Evolutionary conservation across 2,797 vertebrate species (phyloP), one percentile per base, ranked within the genome.

Genomic region (Gastrophryne carolinensis): DNA sequence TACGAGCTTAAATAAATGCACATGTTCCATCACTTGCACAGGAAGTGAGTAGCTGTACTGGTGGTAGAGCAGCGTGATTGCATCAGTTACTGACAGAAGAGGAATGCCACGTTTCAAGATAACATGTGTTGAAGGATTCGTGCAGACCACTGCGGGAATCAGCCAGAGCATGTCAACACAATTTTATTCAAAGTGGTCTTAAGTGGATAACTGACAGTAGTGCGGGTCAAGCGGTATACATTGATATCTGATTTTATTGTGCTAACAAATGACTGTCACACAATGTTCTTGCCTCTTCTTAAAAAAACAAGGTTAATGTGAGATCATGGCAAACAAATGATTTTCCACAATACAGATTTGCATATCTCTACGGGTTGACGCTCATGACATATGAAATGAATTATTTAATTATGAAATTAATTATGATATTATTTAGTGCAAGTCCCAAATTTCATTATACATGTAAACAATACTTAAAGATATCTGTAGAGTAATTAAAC

Each of bases 41-140:
- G 61, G 50, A 35, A 66, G 39, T 13, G 27, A 35, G 30, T 72
- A 37, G 34, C 37, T 58, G 37, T 57, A 30, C 61, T 24, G 35
- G 47, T 39, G 52, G 32, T 57, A 57, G 19, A 56, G 32, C 19
- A 74, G 52, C 62, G 35, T 49, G 37, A 74, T 57, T 58, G 15
- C 62, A 74, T 66, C 53, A 32, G 21, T 17, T 57, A 56, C 6
- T 66, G 72, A 66, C 72, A 74, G 39, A 26, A 74, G 44, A 65
- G 34, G 50, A 64, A 73, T 73, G 72, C 37, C 29, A 44, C 13
- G 13, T 58, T 67, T 47, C 53, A 50, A 58, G 52, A 67, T 74
- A 74, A 60, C 72, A 67, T 74, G 60, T 73, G 61, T 67, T 74
- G 47, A 74, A 67, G 52, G 35, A 74, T 74, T 74, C 61, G 60